Evolutionary conservation across 2,113 vertebrate species (phyloP).

Genomic region (Herpetotheres cachinnans): DNA sequence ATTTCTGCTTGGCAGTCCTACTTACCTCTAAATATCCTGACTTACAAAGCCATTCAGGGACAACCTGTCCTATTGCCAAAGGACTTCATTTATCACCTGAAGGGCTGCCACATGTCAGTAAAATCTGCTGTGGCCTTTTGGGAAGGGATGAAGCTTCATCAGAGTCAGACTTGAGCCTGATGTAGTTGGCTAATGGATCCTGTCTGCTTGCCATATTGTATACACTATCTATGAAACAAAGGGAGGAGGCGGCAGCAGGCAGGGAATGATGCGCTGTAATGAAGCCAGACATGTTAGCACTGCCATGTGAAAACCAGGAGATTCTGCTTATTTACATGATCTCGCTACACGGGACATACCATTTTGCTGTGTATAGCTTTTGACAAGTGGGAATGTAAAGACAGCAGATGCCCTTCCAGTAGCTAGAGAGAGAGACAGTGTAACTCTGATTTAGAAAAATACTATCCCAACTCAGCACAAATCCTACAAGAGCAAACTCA

Average conservation of each 20-base stretch:
- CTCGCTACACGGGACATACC: neutral
- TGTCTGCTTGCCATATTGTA: neutral
- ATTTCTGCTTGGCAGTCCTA: neutral
- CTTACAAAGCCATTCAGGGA: neutral
- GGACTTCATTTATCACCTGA: constrained; percentile 26
- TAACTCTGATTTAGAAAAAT: neutral
- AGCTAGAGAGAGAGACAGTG: neutral
- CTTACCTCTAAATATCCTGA: constrained; percentile 12
- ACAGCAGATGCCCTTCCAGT: neutral
- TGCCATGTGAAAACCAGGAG: neutral
- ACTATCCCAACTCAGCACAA: neutral
- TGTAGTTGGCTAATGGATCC: neutral
- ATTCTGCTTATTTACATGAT: neutral
- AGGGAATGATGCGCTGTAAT: neutral
- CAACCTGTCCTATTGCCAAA: constrained; percentile 6
- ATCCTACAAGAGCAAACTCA: neutral
- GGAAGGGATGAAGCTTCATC: neutral
- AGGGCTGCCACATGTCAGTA: constrained; percentile 45
- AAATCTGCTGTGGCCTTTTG: neutral
- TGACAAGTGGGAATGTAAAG: neutral
- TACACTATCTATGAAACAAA: neutral
- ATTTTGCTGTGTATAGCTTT: neutral
- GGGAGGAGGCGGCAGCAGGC: neutral
- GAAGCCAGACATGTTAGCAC: neutral
- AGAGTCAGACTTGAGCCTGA: neutral